These are phyloP conservation scores for Chirona hameri DNA, from an alignment of 2,888 invertebrate genomes.

Conservation along the genomic window DNA sequence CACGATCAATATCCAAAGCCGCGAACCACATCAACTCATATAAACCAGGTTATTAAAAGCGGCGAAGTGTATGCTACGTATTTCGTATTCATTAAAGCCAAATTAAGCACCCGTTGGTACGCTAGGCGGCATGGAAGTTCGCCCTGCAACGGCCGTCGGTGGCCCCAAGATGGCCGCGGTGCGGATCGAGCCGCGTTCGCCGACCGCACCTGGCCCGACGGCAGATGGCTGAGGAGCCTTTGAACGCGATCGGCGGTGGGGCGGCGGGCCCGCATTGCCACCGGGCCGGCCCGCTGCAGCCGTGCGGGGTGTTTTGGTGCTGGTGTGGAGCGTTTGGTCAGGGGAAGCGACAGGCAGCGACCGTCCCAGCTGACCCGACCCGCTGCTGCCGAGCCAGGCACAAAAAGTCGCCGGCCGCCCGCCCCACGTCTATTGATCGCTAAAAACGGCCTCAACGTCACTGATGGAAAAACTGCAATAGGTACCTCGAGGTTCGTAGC, in stretches of 20 bases:
- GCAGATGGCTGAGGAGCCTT: background rate
- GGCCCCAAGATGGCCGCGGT: slow-evolving; percentile 3
- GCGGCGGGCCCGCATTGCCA: background rate
- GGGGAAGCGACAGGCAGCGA: background rate
- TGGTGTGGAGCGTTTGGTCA: background rate
- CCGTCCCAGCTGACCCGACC: background rate
- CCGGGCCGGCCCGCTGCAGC: background rate
- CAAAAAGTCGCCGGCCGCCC: background rate
- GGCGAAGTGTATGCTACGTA: background rate
- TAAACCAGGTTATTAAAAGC: background rate
- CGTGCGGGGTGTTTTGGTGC: background rate
- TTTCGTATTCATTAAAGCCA: background rate
- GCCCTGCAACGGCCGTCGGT: background rate
- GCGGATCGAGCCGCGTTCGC: background rate
- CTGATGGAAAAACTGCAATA: background rate
- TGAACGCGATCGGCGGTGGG: background rate
- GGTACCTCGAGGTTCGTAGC: too few relatives aligned
- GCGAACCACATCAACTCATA: background rate
- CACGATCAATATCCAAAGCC: background rate
- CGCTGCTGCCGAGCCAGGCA: background rate
- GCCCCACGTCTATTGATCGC: background rate
- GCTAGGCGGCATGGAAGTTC: background rate
- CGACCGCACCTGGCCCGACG: background rate
- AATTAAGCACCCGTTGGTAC: background rate
- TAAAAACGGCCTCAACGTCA: background rate